A percentile compares a stretch with the other conserved stretches of the same genome.
These are phyloP conservation scores for Vollenhovia emeryi DNA, from an alignment of 1,140 invertebrate species.

Conservation along the genomic window DNA sequence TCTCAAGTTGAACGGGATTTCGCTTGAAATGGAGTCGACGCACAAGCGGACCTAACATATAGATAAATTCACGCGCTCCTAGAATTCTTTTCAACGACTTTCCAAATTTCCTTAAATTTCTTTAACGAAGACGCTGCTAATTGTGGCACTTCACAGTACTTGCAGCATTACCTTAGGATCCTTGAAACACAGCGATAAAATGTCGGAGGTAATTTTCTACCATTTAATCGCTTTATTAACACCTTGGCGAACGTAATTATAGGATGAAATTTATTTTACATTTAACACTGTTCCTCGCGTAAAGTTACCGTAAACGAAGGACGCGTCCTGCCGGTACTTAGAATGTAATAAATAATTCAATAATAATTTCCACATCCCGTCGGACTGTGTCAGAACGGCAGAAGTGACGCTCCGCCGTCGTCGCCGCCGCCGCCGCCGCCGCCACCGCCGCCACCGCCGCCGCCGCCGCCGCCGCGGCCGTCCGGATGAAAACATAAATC, in stretches of 20 bases:
- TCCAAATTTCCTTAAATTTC: neutral
- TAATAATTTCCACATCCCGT: slow-evolving; percentile 39
- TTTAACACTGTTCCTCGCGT: neutral
- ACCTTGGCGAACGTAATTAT: neutral
- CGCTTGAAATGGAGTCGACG: neutral
- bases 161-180: neutral
- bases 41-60: neutral
- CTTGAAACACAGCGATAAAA: neutral
- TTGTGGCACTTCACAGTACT: neutral
- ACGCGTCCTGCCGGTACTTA: slow-evolving; percentile 7
- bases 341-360: slow-evolving; percentile 52
- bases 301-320: neutral
- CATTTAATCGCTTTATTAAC: slow-evolving; percentile 22
- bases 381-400: slow-evolving; percentile 4
- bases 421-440: neutral
- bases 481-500: slow-evolving; percentile 59
- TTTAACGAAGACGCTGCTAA: slow-evolving; percentile 1
- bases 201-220: neutral
- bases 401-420: neutral
- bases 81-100: neutral
- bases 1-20: neutral
- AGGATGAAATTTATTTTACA: neutral
- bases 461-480: neutral
- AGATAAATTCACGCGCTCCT: neutral
- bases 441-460: neutral